Percentiles rank a stretch among this genome's conserved stretches.
These are phyloP conservation scores for Grus americana DNA, from an alignment of 2,113 vertebrate species.

Conservation along the genomic window DNA sequence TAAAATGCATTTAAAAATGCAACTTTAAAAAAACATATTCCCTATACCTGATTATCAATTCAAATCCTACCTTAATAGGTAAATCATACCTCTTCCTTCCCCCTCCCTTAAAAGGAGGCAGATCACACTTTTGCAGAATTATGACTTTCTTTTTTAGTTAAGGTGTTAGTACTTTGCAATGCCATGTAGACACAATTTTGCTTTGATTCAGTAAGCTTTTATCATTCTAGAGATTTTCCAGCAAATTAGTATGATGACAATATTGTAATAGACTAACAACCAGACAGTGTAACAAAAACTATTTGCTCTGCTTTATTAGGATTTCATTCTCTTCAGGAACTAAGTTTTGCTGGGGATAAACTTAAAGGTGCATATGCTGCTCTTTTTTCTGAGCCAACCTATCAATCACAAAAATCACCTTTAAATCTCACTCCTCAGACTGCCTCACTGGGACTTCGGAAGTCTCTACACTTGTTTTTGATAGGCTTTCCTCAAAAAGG, in stretches of 20 bases:
- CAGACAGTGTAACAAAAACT: neutral
- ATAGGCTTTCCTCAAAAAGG: neutral
- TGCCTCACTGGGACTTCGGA: neutral
- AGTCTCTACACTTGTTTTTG: neutral
- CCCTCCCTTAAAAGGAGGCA: neutral
- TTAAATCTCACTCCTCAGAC: neutral
- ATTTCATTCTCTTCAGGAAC: neutral
- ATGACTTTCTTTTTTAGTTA: neutral
- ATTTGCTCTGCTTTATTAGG: neutral
- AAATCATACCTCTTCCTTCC: neutral
- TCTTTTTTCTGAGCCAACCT: neutral
- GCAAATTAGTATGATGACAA: neutral
- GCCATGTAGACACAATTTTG: neutral
- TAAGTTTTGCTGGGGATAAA: neutral
- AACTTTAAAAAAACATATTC: fast-evolving
- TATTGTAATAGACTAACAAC: neutral
- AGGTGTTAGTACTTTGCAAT: neutral
- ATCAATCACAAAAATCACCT: neutral
- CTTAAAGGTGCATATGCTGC: neutral
- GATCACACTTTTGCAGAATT: neutral
- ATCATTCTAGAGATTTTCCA: neutral
- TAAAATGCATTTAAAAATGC: neutral
- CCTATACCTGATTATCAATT: neutral
- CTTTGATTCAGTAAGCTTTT: neutral
- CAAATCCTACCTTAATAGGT: neutral